Conservation (phyloP, 2,113 vertebrate species). For the Hyla sarda region DNA sequence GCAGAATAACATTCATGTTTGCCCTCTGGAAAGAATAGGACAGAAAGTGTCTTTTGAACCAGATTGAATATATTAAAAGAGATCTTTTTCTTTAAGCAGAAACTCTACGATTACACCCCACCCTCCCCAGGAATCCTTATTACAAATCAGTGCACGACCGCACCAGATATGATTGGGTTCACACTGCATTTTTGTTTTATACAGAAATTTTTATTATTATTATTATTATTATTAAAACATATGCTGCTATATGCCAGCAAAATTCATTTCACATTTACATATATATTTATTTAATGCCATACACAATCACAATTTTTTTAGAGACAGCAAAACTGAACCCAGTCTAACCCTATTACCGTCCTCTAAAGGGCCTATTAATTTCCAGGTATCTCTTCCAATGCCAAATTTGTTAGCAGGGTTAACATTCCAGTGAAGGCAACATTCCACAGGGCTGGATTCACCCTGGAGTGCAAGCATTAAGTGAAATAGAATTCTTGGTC, state of each 20-base stretch:
- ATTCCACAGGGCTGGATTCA: not conserved
- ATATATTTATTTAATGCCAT: too few species aligned
- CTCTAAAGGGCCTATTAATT: not conserved
- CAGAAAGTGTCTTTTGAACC: not conserved
- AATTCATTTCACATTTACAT: too few species aligned
- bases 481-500: not conserved
- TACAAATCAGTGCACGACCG: not conserved
- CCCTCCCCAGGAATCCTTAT: not conserved
- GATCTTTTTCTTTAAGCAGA: not conserved
- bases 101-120: not conserved
- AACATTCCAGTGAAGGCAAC: constrained; percentile 16
- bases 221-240: too few species aligned
- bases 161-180: too few species aligned
- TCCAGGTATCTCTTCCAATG: not conserved
- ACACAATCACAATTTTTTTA: too few species aligned
- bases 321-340: too few species aligned
- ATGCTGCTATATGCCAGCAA: too few species aligned
- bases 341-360: not conserved
- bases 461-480: not conserved
- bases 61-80: not conserved
- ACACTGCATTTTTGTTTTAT: too few species aligned
- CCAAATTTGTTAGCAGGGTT: not conserved
- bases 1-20: not conserved
- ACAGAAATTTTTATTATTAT: too few species aligned
- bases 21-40: not conserved